Evolutionary conservation across 2,888 invertebrate genomes (phyloP).

Genomic region (Rhamphomyia laevipes): DNA sequence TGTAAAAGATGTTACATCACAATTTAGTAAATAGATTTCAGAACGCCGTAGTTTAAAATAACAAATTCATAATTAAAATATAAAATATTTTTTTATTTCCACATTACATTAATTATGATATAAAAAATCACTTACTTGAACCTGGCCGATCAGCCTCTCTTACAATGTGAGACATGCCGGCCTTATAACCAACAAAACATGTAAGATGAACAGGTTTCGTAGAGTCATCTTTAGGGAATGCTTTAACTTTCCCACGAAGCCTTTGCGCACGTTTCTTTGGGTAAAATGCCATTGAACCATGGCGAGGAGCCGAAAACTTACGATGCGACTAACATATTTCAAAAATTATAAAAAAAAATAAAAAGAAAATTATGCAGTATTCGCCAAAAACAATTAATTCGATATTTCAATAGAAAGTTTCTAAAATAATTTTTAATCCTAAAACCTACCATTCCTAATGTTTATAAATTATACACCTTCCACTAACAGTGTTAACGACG

Average conservation of each 20-base stretch:
- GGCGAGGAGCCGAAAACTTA: conserved; percentile 98
- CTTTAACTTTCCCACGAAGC: conserved; percentile 98
- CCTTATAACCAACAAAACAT: conserved; percentile 96
- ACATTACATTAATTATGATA: too few relatives aligned
- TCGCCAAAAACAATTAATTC: too few relatives aligned
- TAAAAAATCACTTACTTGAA: conserved; percentile 69
- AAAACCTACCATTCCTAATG: too few relatives aligned
- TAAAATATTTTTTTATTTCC: not conserved
- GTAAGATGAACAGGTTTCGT: conserved; percentile 95
- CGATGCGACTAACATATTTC: conserved; percentile 75
- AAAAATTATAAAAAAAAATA: conserved; percentile 2
- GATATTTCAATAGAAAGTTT: too few relatives aligned
- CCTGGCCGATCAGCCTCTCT: conserved; percentile 97
- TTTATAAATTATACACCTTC: too few relatives aligned
- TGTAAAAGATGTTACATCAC: not conserved
- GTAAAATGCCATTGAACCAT: conserved; percentile 99
- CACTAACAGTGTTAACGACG: too few relatives aligned
- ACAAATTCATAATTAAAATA: conserved; percentile 17
- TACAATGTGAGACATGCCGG: conserved; percentile 99
- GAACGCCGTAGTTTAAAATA: conserved; percentile 41
- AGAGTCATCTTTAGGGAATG: conserved; percentile 96
- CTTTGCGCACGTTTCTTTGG: conserved; percentile 95
- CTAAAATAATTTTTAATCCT: not conserved
- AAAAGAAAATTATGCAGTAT: not conserved
- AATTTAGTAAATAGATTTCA: conserved; percentile 22